Percentiles rank a stretch among this genome's conserved stretches.
Evolutionary conservation across 2,888 invertebrate genomes (phyloP).

Genomic region (Orchesellides sinensis): DNA sequence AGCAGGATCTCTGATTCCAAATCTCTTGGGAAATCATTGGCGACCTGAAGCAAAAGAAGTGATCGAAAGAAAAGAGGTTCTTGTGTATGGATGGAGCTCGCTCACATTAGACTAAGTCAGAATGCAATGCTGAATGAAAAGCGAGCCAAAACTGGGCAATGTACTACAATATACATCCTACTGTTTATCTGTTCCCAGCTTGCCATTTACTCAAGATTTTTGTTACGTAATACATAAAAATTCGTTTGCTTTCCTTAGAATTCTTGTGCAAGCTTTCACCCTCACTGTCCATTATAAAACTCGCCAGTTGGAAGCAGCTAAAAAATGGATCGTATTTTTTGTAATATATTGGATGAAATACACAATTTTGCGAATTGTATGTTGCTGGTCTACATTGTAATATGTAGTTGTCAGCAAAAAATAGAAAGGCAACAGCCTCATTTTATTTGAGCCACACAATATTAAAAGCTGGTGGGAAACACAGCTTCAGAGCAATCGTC

Average conservation of each 20-base stretch:
- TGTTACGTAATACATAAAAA: not conserved
- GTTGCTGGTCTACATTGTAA: conserved; percentile 10
- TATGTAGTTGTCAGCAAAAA: conserved; percentile 30
- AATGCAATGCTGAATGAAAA: conserved; percentile 11
- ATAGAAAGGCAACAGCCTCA: not conserved
- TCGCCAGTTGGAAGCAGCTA: too few species aligned
- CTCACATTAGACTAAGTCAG: conserved; percentile 35
- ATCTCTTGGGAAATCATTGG: conserved; percentile 59
- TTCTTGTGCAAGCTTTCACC: too few species aligned
- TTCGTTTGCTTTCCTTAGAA: too few species aligned
- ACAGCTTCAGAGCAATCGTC: conserved; percentile 3
- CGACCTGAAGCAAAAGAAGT: conserved; percentile 53
- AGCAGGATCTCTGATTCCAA: conserved; percentile 40
- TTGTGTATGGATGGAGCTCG: conserved; percentile 25
- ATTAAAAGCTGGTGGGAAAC: not conserved
- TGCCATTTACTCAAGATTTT: conserved; percentile 1
- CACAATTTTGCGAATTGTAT: too few species aligned
- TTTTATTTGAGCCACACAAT: too few species aligned
- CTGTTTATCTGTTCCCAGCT: conserved; percentile 14
- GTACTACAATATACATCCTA: not conserved
- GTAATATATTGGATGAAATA: too few species aligned
- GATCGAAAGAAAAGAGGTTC: conserved; percentile 41
- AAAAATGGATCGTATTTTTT: too few species aligned
- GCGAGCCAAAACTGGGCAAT: not conserved
- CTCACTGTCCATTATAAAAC: too few species aligned